Evolutionary conservation across 92 coral and sea anemone genomes (phyloP).

Genomic region (Muricea muricata): DNA sequence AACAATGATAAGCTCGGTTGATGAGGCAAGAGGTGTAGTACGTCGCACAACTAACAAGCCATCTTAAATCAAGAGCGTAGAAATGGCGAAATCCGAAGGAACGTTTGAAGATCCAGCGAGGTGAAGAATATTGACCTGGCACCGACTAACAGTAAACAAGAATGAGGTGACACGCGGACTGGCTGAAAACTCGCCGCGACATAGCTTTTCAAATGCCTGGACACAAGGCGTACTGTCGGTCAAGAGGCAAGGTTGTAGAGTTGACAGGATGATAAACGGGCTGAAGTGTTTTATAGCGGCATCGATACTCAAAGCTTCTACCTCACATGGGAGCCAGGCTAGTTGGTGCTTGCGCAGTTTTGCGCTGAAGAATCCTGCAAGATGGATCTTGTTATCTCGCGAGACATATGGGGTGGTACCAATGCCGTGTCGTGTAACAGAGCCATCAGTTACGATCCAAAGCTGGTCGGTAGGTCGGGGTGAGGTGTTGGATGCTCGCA

Average conservation of each 20-base stretch:
- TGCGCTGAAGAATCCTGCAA: slow-evolving; percentile 61
- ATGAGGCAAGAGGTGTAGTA: neutral
- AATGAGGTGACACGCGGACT: slow-evolving; percentile 19
- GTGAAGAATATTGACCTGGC: neutral
- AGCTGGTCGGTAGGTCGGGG: neutral
- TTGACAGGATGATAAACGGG: neutral
- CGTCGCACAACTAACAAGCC: slow-evolving; percentile 23
- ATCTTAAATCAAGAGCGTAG: neutral
- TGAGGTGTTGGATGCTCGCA: neutral
- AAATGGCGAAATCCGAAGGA: slow-evolving; percentile 12
- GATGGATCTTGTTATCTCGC: slow-evolving; percentile 28
- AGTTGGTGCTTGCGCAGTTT: slow-evolving; percentile 5
- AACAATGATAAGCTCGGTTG: neutral
- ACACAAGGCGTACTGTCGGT: slow-evolving; percentile 20
- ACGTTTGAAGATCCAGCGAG: neutral
- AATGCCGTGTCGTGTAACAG: neutral
- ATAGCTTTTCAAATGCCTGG: neutral
- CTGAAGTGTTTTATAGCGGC: neutral
- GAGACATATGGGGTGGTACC: neutral
- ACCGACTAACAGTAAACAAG: neutral
- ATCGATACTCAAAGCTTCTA: slow-evolving; percentile 1
- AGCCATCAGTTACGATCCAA: slow-evolving; percentile 17
- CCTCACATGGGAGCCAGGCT: neutral
- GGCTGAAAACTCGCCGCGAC: slow-evolving; percentile 24
- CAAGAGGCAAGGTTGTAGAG: neutral